Evolutionary conservation across 2,797 vertebrate species (phyloP), one percentile per base, ranked within the genome.

Genomic region (Sebastes glaucus): DNA sequence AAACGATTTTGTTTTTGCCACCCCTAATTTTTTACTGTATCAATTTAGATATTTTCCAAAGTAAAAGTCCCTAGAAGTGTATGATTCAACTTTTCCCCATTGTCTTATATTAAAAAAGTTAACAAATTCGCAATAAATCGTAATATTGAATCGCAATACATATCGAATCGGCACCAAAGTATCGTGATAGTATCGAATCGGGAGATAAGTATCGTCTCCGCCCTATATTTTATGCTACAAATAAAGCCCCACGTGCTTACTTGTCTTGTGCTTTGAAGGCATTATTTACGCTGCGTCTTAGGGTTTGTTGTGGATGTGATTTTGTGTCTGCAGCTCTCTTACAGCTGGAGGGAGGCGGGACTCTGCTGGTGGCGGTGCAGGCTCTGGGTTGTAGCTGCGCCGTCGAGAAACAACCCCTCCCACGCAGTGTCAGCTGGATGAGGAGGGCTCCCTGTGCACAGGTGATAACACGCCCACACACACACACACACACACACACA

Each of bases 391-490:
- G 96, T 75, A 93, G 90, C 87, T 99, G 96, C 66, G 94, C 95
- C 71, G 94, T 98, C 14, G 96, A 97, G 93, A 95, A 92, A 1
- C 97, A 97, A 62, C 64, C 88, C 0, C 66, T 98, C 67, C 95
- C 97, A 9, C 89, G 93, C 81, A 97, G 98, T 65, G 90, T 99
- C 74, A 95, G 94, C 56, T 99, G 98, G 98, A 94, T 93, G 86
- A 96, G 96, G 86, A 94, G 84, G 77, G 25, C 84, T 16, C 82
- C 90, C 27, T 75, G 71, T 60, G 74, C 70, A 38, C 94, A 95
- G 94, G 95, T 94, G 78, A 90, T 68, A 20, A 74, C 69, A 71
- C 71, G 42, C 11, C 0, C 32, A 70, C 73, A 62, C 46, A 32
- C 32, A 33, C 32, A 70, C 73, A 65, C 53, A 32, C 30, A n/a